Base-by-base conservation (phyloP, 2,888 invertebrate species). In the Hyposoter dolosus region DNA sequence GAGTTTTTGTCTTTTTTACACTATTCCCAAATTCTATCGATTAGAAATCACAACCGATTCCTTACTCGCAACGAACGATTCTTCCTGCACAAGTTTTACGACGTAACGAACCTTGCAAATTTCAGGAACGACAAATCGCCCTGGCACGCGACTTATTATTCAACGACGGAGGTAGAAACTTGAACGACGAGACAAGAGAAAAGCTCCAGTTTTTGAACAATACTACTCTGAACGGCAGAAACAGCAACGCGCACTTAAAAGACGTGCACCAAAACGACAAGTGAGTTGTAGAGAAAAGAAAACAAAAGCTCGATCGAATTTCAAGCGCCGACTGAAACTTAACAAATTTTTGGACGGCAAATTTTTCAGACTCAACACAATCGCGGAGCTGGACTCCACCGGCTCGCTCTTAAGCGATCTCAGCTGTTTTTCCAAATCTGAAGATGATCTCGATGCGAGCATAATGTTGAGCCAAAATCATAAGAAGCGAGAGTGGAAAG, bases 181-280 rank as follows among this genome's bases (percentile, higher is more conserved):
- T 98, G 17, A 97, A 97, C 90, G 97, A 97, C 91, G 97, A 97
- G 91, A 97, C 97, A 0, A 95, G 97, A 80, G 97, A 98, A 92
- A 97, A 97, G 93, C 95, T 98, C 35, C 97, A 97, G 17, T 97
- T 97, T 92, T 95, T 98, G 7, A 97, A 96, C 88, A 96, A 96
- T 32, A 94, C 95, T 77, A 95, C 95, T 4, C 91, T 95, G 19
- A 96, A 96, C 69, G 95, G 96, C 1, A 96, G 92, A 71, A 90
- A 91, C 65, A 93, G 91, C 83, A 92, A 91, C 60, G 84, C 87
- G 3, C 90, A 92, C 68, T 45, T 89, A 1, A 93, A 91, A 82
- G 93, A 94, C 79, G 71, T 90, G 60, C 91, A 91, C 53, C 89
- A 91, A 43, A 91, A 92, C 72, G 93, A 94, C 69, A 94, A 94